A percentile compares a stretch with the other conserved stretches of the same genome.
These are phyloP conservation scores for Lepidurus couesii DNA, from an alignment of 1,140 invertebrate genomes.

Conservation along the genomic window DNA sequence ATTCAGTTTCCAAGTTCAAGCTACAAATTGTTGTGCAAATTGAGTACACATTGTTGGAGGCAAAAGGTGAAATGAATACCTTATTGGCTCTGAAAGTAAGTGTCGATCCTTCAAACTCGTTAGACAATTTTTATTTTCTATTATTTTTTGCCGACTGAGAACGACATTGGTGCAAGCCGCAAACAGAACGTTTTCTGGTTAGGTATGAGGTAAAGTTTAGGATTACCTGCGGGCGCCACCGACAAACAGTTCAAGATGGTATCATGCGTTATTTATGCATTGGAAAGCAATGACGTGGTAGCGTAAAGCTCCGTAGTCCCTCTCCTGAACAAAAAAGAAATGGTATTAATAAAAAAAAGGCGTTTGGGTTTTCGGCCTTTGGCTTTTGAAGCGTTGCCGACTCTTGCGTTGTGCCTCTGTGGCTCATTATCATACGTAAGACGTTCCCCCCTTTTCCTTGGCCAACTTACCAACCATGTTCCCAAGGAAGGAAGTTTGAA, in stretches of 20 bases:
- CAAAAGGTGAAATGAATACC: too few species aligned
- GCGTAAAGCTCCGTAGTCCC: background rate
- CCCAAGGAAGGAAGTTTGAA: background rate
- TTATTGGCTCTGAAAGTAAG: background rate
- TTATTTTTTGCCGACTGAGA: too few species aligned
- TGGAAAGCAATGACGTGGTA: constrained; percentile 13
- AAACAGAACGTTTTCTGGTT: background rate
- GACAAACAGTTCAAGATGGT: constrained; percentile 13
- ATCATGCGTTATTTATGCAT: constrained; percentile 16
- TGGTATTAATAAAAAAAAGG: background rate
- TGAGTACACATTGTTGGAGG: too few species aligned
- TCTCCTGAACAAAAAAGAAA: background rate
- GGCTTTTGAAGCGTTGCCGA: background rate
- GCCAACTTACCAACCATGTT: background rate
- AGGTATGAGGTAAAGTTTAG: background rate
- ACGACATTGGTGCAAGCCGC: background rate
- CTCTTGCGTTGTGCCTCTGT: background rate
- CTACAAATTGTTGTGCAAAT: too few species aligned
- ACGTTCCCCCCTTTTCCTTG: background rate
- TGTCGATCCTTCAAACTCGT: background rate
- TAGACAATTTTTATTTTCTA: background rate
- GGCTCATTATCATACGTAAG: constrained; percentile 14
- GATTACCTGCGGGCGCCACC: background rate
- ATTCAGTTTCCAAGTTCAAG: too few species aligned
- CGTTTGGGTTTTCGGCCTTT: background rate